These are phyloP conservation scores for Sorex fumeus DNA, from an alignment of 2,113 vertebrate genomes.

Conservation along the genomic window DNA sequence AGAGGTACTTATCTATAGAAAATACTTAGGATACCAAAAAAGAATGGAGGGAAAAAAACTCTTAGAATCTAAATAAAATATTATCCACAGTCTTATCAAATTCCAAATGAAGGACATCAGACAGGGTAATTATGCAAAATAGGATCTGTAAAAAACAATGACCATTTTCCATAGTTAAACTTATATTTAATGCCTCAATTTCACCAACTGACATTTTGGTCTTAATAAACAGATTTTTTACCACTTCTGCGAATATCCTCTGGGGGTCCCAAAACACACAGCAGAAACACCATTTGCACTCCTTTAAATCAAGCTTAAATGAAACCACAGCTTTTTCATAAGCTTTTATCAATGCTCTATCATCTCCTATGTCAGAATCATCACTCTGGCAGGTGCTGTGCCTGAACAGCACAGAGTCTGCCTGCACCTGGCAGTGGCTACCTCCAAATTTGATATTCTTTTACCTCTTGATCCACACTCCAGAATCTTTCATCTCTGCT, in stretches of 20 bases:
- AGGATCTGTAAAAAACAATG: not conserved
- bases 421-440: too few species aligned
- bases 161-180: constrained; percentile 48
- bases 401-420: too few species aligned
- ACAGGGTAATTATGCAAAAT: not conserved
- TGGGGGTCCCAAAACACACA: too few species aligned
- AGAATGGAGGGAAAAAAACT: not conserved
- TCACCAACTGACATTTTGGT: constrained; percentile 37
- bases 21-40: not conserved
- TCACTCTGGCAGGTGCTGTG: too few species aligned
- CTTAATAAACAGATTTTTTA: constrained; percentile 40
- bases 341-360: too few species aligned
- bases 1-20: not conserved
- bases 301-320: constrained; percentile 92
- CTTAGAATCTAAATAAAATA: not conserved
- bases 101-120: constrained; percentile 3
- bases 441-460: too few species aligned
- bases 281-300: too few species aligned
- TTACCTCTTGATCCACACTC: too few species aligned
- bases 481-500: too few species aligned
- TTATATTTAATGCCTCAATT: not conserved
- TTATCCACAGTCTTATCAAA: not conserved
- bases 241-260: too few species aligned
- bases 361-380: too few species aligned
- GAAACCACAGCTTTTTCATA: too few species aligned